phyloP scores from a whole-genome alignment of 1,140 invertebrate species.

The Eupristina koningsbergeri region DNA sequence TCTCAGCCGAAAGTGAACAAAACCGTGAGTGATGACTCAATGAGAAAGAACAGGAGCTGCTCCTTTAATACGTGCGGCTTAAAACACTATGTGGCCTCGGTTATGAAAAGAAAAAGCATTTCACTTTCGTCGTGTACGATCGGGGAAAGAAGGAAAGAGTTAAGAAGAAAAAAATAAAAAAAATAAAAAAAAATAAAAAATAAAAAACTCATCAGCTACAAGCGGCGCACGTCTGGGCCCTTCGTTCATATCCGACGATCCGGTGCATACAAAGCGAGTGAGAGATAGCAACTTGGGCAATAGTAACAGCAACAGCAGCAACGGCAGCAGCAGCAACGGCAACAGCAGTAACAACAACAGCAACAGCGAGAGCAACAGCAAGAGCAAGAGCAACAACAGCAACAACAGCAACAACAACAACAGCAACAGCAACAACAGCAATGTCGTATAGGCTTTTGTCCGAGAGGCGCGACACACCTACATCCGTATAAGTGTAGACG shows the following conservation, averaged over 20 bases:
- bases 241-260: neutral
- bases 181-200: too few relatives aligned
- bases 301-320: neutral
- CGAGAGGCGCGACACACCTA: slow-evolving; percentile 21
- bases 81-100: neutral
- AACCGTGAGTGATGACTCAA: neutral
- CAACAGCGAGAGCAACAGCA: neutral
- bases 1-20: neutral
- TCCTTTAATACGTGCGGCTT: slow-evolving; percentile 3
- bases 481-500: slow-evolving; percentile 21
- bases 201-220: neutral
- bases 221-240: neutral
- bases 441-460: slow-evolving; percentile 29
- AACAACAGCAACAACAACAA: too few relatives aligned
- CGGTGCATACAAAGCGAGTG: slow-evolving; percentile 8
- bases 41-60: too few relatives aligned
- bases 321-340: neutral
- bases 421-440: neutral
- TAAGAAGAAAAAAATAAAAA: too few relatives aligned
- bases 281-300: neutral
- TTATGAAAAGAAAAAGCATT: slow-evolving; percentile 18
- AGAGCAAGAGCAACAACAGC: too few relatives aligned
- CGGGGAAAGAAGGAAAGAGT: too few relatives aligned
- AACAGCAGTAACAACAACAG: neutral
- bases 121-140: slow-evolving; percentile 23